A percentile compares a stretch with the other conserved stretches of the same genome.
Evolutionary conservation across 2,113 vertebrate genomes (phyloP).

Genomic region (Scalopus aquaticus): DNA sequence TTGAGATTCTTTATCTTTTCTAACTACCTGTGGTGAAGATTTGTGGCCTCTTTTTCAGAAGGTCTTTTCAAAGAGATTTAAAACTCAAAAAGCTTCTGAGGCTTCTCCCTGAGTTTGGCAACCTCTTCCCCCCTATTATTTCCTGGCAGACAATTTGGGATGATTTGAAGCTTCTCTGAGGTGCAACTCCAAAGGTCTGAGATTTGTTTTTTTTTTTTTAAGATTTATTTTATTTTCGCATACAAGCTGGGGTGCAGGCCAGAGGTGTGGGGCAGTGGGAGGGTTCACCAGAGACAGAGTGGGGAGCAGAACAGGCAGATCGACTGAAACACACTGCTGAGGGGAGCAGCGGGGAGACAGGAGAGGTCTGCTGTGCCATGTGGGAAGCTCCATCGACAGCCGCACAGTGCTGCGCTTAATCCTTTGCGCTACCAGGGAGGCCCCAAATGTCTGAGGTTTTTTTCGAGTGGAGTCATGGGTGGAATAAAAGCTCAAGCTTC

Average conservation of each 20-base stretch:
- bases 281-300: no score
- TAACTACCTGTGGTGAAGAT: neutral
- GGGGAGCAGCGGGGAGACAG: no score
- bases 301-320: no score
- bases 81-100: neutral
- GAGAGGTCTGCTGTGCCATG: no score
- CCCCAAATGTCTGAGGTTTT: accelerated
- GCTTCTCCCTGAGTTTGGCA: neutral
- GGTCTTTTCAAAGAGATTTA: neutral
- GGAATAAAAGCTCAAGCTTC: accelerated
- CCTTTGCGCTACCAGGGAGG: no score
- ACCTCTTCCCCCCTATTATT: neutral
- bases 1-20: neutral
- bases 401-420: no score
- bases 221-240: no score
- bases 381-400: no score
- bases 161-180: accelerated
- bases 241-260: no score
- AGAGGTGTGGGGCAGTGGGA: no score
- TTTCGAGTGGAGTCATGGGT: accelerated
- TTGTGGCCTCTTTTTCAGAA: neutral
- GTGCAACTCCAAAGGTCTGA: accelerated
- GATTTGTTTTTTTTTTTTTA: no score
- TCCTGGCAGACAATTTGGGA: neutral
- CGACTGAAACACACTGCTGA: no score